A percentile compares a stretch with the other conserved stretches of the same genome.
Conservation (phyloP, 2,113 vertebrate genomes). For the Alethe castanea region DNA sequence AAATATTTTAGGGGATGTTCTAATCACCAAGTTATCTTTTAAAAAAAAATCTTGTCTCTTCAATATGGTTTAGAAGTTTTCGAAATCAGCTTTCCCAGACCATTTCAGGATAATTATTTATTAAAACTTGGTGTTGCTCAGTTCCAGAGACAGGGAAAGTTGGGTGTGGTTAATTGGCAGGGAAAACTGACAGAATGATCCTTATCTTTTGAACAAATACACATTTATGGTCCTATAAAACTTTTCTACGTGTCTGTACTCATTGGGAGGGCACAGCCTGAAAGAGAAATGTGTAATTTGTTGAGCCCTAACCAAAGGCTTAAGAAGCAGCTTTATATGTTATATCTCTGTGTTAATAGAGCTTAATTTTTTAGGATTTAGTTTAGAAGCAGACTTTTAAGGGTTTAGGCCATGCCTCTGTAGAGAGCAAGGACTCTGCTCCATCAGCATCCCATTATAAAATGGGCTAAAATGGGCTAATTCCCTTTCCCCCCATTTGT, state of each 20-base stretch:
- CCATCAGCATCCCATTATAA: background rate
- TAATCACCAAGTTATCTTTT: background rate
- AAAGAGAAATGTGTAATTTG: accelerated
- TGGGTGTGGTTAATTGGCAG: background rate
- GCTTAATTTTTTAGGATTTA: background rate
- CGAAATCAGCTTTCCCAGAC: background rate
- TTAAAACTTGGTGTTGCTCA: background rate
- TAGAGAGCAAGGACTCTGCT: background rate
- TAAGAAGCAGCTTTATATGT: background rate
- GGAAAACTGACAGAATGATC: background rate
- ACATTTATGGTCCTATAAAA: accelerated
- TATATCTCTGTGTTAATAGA: accelerated
- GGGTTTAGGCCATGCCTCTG: background rate
- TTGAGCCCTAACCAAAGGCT: background rate
- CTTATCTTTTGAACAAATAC: background rate
- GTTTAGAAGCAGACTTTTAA: background rate
- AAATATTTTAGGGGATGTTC: background rate
- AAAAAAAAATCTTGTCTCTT: background rate
- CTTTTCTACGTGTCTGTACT: background rate
- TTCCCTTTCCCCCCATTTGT: background rate
- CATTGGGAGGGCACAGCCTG: background rate
- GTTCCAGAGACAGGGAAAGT: background rate
- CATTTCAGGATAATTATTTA: background rate
- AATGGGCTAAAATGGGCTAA: background rate
- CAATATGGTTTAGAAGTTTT: accelerated